Percentiles rank a stretch among this genome's conserved stretches.
phyloP scores from a whole-genome alignment of 2,888 invertebrate genomes.

The Drosophila anomelani region DNA sequence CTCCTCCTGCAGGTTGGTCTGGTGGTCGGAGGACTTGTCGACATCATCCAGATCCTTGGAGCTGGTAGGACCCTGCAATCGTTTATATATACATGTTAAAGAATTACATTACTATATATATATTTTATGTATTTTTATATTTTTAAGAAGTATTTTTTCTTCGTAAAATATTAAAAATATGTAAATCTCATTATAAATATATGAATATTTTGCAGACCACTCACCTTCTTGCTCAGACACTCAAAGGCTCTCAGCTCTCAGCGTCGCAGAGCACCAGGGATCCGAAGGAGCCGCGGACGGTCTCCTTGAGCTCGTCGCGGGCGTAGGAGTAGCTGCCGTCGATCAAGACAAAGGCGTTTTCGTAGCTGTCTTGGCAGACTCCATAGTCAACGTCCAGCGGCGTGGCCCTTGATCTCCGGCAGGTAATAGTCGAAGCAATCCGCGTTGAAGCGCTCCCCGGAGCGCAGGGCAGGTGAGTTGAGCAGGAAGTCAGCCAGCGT shows the following conservation, averaged over 20 bases:
- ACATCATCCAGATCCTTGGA: background rate
- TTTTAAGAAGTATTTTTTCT: too few species aligned
- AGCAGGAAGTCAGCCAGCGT: slow-evolving; percentile 8
- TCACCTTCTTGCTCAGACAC: background rate
- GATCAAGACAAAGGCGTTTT: background rate
- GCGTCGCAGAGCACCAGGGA: slow-evolving; percentile 15
- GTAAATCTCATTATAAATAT: background rate
- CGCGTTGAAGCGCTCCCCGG: slow-evolving; percentile 7
- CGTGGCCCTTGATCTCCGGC: slow-evolving; percentile 3
- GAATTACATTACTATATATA: too few species aligned
- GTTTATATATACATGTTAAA: background rate
- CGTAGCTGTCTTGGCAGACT: background rate
- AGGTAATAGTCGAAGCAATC: slow-evolving; percentile 8
- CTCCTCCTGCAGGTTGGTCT: background rate
- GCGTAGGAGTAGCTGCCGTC: slow-evolving; percentile 4
- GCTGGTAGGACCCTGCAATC: slow-evolving; percentile 5
- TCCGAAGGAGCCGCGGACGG: background rate
- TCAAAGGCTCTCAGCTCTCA: background rate
- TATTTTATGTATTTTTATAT: too few species aligned
- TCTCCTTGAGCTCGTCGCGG: background rate
- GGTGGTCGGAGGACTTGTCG: slow-evolving; percentile 4
- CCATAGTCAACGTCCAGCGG: background rate
- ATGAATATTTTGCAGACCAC: background rate
- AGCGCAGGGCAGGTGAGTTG: slow-evolving; percentile 2
- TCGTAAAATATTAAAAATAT: too few species aligned